Percentiles rank a stretch among this genome's conserved stretches.
Evolutionary conservation across 2,797 vertebrate species (phyloP).

Genomic region (Acanthornis magna): DNA sequence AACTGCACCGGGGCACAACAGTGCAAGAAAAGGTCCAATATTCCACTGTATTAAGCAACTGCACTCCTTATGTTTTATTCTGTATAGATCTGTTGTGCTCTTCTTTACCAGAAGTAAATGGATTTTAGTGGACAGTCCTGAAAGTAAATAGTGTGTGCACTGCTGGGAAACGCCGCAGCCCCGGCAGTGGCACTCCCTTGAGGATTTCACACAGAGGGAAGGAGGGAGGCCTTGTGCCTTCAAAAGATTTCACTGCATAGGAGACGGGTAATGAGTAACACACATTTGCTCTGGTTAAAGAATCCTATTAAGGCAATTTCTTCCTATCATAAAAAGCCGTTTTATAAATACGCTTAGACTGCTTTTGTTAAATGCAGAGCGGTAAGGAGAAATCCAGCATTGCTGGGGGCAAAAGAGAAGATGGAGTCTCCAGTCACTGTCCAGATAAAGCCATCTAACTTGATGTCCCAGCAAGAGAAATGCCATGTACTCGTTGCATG

Average conservation of each 20-base stretch:
- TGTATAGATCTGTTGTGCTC: background rate
- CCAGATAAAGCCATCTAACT: background rate
- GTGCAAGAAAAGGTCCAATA: background rate
- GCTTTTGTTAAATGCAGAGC: background rate
- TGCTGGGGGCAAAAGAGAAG: background rate
- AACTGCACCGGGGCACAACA: background rate
- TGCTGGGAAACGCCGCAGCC: background rate
- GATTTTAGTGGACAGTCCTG: background rate
- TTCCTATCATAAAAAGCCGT: background rate
- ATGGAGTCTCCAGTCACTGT: background rate
- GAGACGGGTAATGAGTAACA: background rate
- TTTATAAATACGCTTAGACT: background rate
- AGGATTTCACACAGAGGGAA: background rate
- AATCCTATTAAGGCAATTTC: background rate
- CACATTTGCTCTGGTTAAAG: background rate
- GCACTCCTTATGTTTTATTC: background rate
- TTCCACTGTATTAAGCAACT: background rate
- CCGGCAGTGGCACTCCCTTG: background rate
- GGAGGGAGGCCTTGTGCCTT: background rate
- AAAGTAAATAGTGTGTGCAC: background rate
- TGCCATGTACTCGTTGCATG: background rate
- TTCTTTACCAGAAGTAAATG: background rate
- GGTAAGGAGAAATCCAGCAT: background rate
- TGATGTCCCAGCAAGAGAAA: background rate
- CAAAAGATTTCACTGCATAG: background rate